Evolutionary conservation across 2,888 invertebrate species (phyloP).

Genomic region (Andrena dorsata): DNA sequence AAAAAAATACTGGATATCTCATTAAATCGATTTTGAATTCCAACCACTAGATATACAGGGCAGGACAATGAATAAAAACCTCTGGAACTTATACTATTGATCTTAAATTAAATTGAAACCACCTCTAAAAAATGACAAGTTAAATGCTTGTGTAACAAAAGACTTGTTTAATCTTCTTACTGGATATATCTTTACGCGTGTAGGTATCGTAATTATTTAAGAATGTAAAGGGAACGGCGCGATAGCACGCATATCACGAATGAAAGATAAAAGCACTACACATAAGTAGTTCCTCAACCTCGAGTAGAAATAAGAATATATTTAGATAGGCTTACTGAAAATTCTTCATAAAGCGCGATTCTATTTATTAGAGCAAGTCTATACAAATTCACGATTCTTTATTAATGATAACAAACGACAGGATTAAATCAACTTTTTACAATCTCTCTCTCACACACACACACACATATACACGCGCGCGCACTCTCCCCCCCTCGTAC

Average conservation of each 20-base stretch:
- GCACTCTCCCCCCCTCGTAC: background rate
- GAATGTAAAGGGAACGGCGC: too few relatives aligned
- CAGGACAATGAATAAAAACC: too few relatives aligned
- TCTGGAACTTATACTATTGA: too few relatives aligned
- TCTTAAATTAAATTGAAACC: too few relatives aligned
- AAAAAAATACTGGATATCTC: too few relatives aligned
- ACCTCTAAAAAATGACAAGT: too few relatives aligned
- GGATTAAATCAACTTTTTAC: constrained; percentile 65
- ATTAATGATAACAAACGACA: constrained; percentile 64
- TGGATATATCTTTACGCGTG: too few relatives aligned
- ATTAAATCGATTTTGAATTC: too few relatives aligned
- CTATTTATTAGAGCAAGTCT: constrained; percentile 59
- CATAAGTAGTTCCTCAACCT: background rate
- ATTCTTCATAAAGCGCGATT: constrained; percentile 44
- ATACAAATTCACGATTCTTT: constrained; percentile 65
- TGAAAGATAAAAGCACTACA: background rate
- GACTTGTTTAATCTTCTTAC: too few relatives aligned
- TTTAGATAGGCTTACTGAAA: constrained; percentile 30
- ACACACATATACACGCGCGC: background rate
- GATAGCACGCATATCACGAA: background rate
- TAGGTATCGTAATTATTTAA: too few relatives aligned
- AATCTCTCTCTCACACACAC: constrained; percentile 41
- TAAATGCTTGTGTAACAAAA: too few relatives aligned
- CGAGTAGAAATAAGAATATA: constrained; percentile 1
- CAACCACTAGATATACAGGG: too few relatives aligned